Evolutionary conservation across 2,888 invertebrate species (phyloP).

Genomic region (Seira ritae): DNA sequence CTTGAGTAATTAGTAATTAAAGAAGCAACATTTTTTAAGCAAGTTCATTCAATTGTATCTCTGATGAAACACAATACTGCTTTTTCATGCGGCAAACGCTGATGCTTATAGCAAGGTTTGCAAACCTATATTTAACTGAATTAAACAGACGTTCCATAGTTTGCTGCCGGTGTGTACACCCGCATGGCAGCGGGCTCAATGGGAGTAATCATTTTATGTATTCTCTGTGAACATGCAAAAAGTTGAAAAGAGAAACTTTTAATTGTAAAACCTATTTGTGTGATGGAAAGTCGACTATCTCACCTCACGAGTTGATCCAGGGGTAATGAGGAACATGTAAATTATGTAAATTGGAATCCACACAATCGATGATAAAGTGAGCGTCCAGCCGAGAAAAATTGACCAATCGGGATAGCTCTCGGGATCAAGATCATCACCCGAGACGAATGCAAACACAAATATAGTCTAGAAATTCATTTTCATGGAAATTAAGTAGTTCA

Average conservation of each 20-base stretch:
- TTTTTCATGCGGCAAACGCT: too few relatives aligned
- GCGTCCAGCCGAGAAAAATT: slow-evolving; percentile 86
- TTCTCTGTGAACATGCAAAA: slow-evolving; percentile 75
- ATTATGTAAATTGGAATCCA: slow-evolving; percentile 90
- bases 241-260: background rate
- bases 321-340: slow-evolving; percentile 85
- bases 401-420: slow-evolving; percentile 89
- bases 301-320: slow-evolving; percentile 80
- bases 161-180: slow-evolving; percentile 68
- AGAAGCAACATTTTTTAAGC: too few relatives aligned
- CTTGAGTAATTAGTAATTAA: background rate
- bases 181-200: slow-evolving; percentile 75
- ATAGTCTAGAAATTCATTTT: background rate
- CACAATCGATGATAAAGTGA: slow-evolving; percentile 89
- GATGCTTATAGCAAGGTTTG: too few relatives aligned
- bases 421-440: slow-evolving; percentile 84
- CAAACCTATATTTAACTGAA: too few relatives aligned
- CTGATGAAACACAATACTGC: too few relatives aligned
- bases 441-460: slow-evolving; percentile 88
- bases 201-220: slow-evolving; percentile 78
- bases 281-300: background rate
- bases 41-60: too few relatives aligned
- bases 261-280: background rate
- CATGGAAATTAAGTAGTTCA: too few relatives aligned
- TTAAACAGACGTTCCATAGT: slow-evolving; percentile 73